Evolutionary conservation across 2,888 invertebrate species (phyloP).

Genomic region (Cepaea hortensis): DNA sequence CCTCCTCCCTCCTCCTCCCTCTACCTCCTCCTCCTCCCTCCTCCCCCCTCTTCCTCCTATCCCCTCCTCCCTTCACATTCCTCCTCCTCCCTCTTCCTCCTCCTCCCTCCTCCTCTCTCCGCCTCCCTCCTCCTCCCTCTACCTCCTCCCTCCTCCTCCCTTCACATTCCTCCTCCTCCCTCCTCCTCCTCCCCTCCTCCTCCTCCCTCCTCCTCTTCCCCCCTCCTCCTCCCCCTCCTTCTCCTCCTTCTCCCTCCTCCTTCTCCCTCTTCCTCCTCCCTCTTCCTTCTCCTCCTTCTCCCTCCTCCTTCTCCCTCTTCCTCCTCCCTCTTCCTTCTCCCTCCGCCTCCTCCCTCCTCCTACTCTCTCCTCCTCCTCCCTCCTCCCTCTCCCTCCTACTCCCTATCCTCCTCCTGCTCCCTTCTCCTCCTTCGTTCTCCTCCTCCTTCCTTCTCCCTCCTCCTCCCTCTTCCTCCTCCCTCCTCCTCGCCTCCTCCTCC

Average conservation of each 20-base stretch:
- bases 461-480: conserved; percentile 1
- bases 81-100: background rate
- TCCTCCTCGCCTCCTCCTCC: no score
- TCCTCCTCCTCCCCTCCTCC: background rate
- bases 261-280: conserved; percentile 8
- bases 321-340: conserved; percentile 1
- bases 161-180: no score
- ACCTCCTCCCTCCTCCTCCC: no score
- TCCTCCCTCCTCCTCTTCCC: background rate
- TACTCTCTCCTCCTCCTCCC: no score
- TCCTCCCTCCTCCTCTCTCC: background rate
- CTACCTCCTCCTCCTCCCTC: background rate
- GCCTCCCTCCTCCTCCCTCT: no score
- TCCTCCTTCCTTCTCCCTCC: background rate
- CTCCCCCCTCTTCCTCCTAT: background rate
- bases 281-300: background rate
- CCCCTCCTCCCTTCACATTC: no score
- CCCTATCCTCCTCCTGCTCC: no score
- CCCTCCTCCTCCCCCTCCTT: conserved; percentile 10
- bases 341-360: no score
- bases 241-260: no score
- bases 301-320: conserved; percentile 1
- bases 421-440: no score
- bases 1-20: background rate
- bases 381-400: no score